Conservation (phyloP, 2,797 vertebrate genomes). For the Telmatherina bonti region DNA sequence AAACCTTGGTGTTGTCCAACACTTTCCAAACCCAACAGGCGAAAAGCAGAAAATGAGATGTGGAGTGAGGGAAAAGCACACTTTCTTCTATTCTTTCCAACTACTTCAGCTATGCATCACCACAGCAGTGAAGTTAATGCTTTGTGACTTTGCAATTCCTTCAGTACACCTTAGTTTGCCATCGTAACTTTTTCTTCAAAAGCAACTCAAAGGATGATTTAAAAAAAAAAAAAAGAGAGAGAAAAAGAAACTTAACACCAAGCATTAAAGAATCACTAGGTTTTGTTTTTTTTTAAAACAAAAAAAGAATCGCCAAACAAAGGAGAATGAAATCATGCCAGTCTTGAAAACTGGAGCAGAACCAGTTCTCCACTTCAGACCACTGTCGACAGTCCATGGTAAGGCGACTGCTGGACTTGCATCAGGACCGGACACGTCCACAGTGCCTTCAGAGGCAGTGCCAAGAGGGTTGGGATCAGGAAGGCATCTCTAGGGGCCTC, state of each 20-base stretch:
- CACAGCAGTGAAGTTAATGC: conserved; percentile 66
- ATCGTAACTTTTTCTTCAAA: conserved; percentile 47
- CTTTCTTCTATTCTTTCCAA: conserved; percentile 46
- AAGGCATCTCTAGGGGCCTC: conserved; percentile 38
- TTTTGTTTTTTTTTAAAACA: conserved; percentile 45
- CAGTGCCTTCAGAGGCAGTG: conserved; percentile 34
- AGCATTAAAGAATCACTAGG: conserved; percentile 56
- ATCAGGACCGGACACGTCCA: conserved; percentile 44
- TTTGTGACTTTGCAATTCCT: conserved; percentile 69
- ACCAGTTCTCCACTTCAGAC: conserved; percentile 63
- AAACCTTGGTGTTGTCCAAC: conserved; percentile 36
- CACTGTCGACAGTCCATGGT: conserved; percentile 37
- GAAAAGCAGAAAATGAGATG: conserved; percentile 42
- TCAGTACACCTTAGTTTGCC: conserved; percentile 63
- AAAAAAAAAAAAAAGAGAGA: conserved; percentile 44
- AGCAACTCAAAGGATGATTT: conserved; percentile 51
- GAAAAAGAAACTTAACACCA: conserved; percentile 60
- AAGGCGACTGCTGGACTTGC: conserved; percentile 46
- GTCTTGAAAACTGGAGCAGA: conserved; percentile 62
- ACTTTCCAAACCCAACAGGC: conserved; percentile 35
- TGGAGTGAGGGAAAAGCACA: conserved; percentile 25
- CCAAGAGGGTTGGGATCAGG: conserved; percentile 27
- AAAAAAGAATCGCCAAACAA: conserved; percentile 52
- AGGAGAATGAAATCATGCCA: conserved; percentile 41
- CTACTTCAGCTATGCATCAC: conserved; percentile 54